Conservation (phyloP, 2,888 invertebrate species). For the Nemotelus pantherinus region DNA sequence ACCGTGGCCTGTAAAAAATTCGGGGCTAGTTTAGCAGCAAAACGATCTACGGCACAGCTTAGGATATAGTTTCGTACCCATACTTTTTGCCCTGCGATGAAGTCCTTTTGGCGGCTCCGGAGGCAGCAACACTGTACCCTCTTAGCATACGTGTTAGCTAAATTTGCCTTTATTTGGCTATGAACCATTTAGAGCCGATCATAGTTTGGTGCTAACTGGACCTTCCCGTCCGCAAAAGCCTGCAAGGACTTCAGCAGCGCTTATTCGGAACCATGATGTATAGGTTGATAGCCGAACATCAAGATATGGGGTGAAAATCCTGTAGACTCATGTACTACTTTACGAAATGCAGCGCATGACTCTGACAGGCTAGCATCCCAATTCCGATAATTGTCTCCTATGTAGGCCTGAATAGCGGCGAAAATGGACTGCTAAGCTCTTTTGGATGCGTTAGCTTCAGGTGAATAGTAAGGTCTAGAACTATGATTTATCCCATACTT, state of each 20-base stretch:
- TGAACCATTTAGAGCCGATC: background rate
- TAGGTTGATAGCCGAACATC: constrained; percentile 39
- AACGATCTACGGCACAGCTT: background rate
- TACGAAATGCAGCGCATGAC: constrained; percentile 29
- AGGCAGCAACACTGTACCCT: background rate
- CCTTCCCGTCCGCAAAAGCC: background rate
- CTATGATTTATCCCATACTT: background rate
- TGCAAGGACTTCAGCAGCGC: background rate
- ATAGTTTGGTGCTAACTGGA: background rate
- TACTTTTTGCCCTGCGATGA: background rate
- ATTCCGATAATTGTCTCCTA: constrained; percentile 17
- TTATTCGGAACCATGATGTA: background rate
- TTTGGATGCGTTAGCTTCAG: constrained; percentile 24
- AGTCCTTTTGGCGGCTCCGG: background rate
- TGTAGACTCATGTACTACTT: constrained; percentile 23
- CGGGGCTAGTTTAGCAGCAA: background rate
- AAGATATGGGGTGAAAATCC: constrained; percentile 46
- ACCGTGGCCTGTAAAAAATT: background rate
- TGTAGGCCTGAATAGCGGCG: constrained; percentile 11
- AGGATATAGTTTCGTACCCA: background rate
- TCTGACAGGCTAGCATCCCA: constrained; percentile 21
- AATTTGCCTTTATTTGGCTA: background rate
- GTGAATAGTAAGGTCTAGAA: background rate
- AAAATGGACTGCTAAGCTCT: constrained; percentile 1
- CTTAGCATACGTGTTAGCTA: background rate